phyloP scores from a whole-genome alignment of 2,888 invertebrate genomes.

The Drosophila lutescens region DNA sequence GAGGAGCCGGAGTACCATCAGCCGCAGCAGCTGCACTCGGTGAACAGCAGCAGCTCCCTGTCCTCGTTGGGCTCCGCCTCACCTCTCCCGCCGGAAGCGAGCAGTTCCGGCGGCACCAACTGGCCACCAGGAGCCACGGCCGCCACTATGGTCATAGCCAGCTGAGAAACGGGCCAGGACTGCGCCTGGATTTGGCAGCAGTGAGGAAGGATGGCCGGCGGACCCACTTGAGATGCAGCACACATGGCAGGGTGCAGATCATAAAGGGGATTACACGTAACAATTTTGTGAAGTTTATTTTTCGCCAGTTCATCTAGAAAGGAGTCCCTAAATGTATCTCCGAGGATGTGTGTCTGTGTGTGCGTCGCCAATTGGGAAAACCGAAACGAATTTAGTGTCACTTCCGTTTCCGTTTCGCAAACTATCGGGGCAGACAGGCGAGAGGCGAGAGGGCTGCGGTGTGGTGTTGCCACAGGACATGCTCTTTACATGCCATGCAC shows the following conservation, averaged over 20 bases:
- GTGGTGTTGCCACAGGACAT: slow-evolving; percentile 22
- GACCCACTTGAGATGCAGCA: slow-evolving; percentile 69
- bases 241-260: slow-evolving; percentile 74
- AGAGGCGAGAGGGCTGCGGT: slow-evolving; percentile 10
- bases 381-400: slow-evolving; percentile 77
- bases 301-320: slow-evolving; percentile 24
- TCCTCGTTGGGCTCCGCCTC: slow-evolving; percentile 72
- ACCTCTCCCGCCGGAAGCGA: slow-evolving; percentile 64
- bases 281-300: slow-evolving; percentile 69
- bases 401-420: slow-evolving; percentile 79
- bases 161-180: slow-evolving; percentile 77
- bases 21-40: slow-evolving; percentile 78
- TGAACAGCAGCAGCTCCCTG: slow-evolving; percentile 64
- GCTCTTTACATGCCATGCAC: slow-evolving; percentile 75
- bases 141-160: slow-evolving; percentile 83
- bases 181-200: slow-evolving; percentile 65
- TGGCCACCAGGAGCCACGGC: slow-evolving; percentile 81
- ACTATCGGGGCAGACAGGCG: slow-evolving; percentile 60
- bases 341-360: slow-evolving; percentile 5
- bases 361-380: slow-evolving; percentile 65
- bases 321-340: slow-evolving; percentile 4
- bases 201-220: background rate
- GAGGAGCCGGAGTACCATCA: slow-evolving; percentile 83
- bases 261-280: slow-evolving; percentile 78
- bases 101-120: slow-evolving; percentile 51